Base-by-base conservation (phyloP, 2,888 invertebrate species). In the Andrena marginata region DNA sequence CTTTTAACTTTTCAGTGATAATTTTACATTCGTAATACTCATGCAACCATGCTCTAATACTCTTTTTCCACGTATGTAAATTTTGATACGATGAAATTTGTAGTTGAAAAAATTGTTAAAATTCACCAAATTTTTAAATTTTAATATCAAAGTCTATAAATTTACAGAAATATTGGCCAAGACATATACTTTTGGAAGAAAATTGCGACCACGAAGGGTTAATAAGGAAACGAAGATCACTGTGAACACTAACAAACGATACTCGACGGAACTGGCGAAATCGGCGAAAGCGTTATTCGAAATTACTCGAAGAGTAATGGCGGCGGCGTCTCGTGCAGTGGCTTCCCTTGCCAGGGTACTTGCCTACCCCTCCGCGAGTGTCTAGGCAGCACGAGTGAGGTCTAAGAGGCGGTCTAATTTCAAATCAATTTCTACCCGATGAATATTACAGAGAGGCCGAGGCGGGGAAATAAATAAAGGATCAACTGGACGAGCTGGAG, bases 401-500 rank as follows among this genome's bases (percentile, higher is more conserved):
- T 89, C 87, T 83, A 86, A 89, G 89, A 86, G 84, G 86, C 88
- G 90, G 87, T 91, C 91, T 92, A 92, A 93, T 92, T 92, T 91
- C 89, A 86, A 93, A 93, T 93, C 93, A 92, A 93, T 93, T 93
- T 93, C 91, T 91, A 81, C 83, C 79, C 89, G 91, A 93, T 93
- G 93, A 93, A 93, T 93, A 93, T 93, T 93, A 91, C 92, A 93
- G 89, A 86, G 88, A 85, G 42, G 84, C 77, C 80, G 88, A 85
- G 83, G 76, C 74, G 86, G 85, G 89, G 87, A 89, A 91, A 92
- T 93, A 92, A 93, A 92, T 92, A 92, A 93, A 90, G 89, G 88
- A 91, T 90, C 90, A 89, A 82, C 80, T 64, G 79, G 68, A 85
- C 81, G 79, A 79, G 70, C 73, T 74, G 77, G 82, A 87, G 87